These are phyloP conservation scores for Stenchaetothrips biformis DNA, from an alignment of 2,888 invertebrate genomes.

Conservation along the genomic window DNA sequence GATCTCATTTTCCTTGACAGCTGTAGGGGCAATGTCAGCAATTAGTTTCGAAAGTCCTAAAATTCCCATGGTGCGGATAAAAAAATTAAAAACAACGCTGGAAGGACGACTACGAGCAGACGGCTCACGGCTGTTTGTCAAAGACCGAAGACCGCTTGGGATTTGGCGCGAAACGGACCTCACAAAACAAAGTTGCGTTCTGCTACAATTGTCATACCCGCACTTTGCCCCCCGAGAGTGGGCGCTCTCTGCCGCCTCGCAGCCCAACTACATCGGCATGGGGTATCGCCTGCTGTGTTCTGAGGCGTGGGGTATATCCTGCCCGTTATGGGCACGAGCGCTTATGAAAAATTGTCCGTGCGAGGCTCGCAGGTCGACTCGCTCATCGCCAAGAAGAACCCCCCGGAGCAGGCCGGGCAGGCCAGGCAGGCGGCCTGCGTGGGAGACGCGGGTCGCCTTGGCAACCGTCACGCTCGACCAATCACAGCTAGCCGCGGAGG, in stretches of 20 bases:
- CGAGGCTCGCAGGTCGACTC: too few species aligned
- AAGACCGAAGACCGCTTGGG: not conserved
- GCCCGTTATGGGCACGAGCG: too few species aligned
- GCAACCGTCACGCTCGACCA: too few species aligned
- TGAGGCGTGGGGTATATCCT: not conserved
- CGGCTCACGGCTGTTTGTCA: too few species aligned
- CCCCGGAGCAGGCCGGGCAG: not conserved
- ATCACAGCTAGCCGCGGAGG: not conserved
- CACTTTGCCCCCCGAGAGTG: not conserved
- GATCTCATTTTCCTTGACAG: conserved; percentile 92
- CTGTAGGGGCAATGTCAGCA: conserved; percentile 85
- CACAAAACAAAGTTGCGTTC: not conserved
- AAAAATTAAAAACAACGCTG: not conserved
- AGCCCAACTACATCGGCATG: not conserved
- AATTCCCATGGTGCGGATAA: conserved; percentile 77
- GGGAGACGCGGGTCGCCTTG: not conserved
- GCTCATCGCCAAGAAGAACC: too few species aligned
- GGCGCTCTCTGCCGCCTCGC: not conserved
- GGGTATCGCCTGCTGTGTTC: not conserved
- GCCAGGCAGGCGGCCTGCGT: not conserved
- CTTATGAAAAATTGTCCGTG: not conserved
- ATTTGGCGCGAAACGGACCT: not conserved
- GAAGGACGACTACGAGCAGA: not conserved
- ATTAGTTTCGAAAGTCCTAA: conserved; percentile 88
- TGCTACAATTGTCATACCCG: not conserved